phyloP scores from a whole-genome alignment of 37 sponge, comb jelly and placozoan species.

The Beroe ovata region DNA sequence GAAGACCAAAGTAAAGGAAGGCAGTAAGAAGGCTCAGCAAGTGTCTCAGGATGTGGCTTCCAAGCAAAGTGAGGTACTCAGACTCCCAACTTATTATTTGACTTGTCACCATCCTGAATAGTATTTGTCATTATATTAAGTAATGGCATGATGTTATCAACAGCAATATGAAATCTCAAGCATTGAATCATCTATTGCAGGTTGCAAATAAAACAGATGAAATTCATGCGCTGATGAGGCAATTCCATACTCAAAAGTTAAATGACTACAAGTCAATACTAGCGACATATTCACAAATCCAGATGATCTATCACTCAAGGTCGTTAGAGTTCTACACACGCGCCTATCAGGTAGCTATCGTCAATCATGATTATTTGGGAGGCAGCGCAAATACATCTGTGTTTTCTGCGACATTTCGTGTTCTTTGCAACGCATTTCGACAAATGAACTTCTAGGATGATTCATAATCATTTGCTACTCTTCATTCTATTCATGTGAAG shows the following conservation, averaged over 20 bases:
- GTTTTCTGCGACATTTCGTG: too few relatives aligned
- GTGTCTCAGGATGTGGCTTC: conserved; percentile 27
- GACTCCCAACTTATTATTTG: too few relatives aligned
- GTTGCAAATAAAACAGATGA: conserved; percentile 22
- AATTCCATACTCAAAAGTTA: conserved; percentile 49
- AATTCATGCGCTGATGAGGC: conserved; percentile 43
- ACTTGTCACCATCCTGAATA: too few relatives aligned
- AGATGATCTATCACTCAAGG: conserved; percentile 34
- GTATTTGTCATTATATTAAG: too few relatives aligned
- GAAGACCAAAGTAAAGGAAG: conserved; percentile 55
- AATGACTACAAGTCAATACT: conserved; percentile 31
- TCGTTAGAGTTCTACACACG: conserved; percentile 54
- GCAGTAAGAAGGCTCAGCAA: conserved; percentile 60
- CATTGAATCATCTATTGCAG: too few relatives aligned
- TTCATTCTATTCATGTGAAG: too few relatives aligned
- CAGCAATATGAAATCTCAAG: too few relatives aligned
- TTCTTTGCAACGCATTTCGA: too few relatives aligned
- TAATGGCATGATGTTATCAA: too few relatives aligned
- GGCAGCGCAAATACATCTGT: too few relatives aligned
- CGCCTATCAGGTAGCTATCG: conserved; percentile 37
- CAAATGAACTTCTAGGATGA: too few relatives aligned
- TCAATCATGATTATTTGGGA: neutral
- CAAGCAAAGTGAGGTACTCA: conserved; percentile 35
- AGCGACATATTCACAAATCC: conserved; percentile 18
- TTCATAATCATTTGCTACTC: too few relatives aligned